Percentiles rank a stretch among this genome's conserved stretches.
These are phyloP conservation scores for Turnix velox DNA, from an alignment of 2,113 vertebrate species.

Conservation along the genomic window DNA sequence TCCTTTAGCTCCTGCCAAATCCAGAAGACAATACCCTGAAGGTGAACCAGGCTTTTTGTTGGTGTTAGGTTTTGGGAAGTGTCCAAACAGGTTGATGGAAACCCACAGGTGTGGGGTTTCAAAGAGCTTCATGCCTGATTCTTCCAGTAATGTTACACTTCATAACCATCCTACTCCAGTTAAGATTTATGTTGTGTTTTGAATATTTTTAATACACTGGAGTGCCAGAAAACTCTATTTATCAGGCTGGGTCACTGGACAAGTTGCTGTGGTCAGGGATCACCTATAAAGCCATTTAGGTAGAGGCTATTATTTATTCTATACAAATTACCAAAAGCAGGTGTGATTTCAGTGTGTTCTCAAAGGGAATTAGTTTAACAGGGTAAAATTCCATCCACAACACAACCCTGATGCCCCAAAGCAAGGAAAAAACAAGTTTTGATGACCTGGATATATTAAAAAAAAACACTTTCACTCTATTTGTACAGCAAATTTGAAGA, in stretches of 20 bases:
- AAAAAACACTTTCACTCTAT: background rate
- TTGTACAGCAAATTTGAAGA: background rate
- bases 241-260: background rate
- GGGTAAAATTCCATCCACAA: background rate
- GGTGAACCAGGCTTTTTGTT: conserved; percentile 49
- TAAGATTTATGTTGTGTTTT: conserved; percentile 24
- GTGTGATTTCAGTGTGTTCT: background rate
- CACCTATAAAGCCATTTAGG: background rate
- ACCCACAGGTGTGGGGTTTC: conserved; percentile 38
- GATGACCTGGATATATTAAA: background rate
- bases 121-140: background rate
- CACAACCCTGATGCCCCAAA: background rate
- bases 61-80: conserved; percentile 16
- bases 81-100: conserved; percentile 9
- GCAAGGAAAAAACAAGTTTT: background rate
- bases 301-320: background rate
- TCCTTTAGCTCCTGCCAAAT: conserved; percentile 53
- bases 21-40: conserved; percentile 66
- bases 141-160: background rate
- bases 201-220: background rate
- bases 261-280: background rate
- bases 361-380: background rate
- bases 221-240: background rate
- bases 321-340: background rate
- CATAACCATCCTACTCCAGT: background rate